These are phyloP conservation scores for Lates calcarifer DNA, from an alignment of 2,113 vertebrate species.

Conservation along the genomic window DNA sequence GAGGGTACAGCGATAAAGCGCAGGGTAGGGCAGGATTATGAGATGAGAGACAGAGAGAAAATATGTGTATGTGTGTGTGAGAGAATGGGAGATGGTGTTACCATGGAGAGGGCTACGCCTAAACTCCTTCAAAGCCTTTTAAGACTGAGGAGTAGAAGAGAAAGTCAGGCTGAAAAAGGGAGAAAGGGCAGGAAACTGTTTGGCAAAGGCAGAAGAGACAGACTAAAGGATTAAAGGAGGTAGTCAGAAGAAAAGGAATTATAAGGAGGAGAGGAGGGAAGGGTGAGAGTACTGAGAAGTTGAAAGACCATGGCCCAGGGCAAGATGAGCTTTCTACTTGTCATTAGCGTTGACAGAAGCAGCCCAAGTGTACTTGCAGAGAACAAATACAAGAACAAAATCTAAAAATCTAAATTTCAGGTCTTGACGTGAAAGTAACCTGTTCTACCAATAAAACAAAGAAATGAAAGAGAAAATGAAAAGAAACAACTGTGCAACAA, in stretches of 20 bases:
- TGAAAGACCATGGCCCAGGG: constrained; percentile 7
- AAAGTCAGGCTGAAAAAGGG: constrained; percentile 9
- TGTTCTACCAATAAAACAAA: not conserved
- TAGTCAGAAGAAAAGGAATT: not conserved
- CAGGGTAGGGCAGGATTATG: constrained; percentile 66
- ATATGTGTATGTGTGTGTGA: constrained; percentile 29
- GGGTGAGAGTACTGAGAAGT: constrained; percentile 6
- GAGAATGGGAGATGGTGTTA: constrained; percentile 70
- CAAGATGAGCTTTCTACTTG: not conserved
- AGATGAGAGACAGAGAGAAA: constrained; percentile 59
- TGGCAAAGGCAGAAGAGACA: constrained; percentile 1
- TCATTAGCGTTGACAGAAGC: not conserved
- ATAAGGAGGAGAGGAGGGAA: not conserved
- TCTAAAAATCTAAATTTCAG: not conserved
- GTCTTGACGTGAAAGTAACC: not conserved
- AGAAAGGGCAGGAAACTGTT: not conserved
- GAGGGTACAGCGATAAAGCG: constrained; percentile 65
- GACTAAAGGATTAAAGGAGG: constrained; percentile 12
- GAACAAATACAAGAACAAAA: not conserved
- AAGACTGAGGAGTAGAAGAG: constrained; percentile 24
- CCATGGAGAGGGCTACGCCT: constrained; percentile 77
- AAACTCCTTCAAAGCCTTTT: constrained; percentile 59
- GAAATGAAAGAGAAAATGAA: not conserved
- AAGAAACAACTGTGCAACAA: not conserved
- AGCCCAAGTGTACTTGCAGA: not conserved